Conservation (phyloP, 1,140 invertebrate species). For the Teleogryllus occipitalis region DNA sequence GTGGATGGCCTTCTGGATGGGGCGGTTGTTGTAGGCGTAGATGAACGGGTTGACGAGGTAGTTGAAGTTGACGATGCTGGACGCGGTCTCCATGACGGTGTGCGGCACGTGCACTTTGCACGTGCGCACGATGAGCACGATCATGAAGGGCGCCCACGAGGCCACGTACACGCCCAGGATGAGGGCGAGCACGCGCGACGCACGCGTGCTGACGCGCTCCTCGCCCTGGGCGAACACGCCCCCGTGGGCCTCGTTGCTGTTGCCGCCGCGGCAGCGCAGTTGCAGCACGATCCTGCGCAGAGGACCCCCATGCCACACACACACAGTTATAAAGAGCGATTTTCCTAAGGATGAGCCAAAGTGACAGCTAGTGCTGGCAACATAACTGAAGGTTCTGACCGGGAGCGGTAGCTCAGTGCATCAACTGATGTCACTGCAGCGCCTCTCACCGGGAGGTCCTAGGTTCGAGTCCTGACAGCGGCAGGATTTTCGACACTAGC, state of each 20-base stretch:
- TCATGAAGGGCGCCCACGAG: neutral
- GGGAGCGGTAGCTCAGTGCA: too few species aligned
- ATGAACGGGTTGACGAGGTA: constrained; percentile 12
- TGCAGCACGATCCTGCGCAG: neutral
- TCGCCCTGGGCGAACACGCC: neutral
- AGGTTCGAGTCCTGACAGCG: too few species aligned
- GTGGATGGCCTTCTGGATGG: neutral
- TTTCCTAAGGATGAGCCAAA: too few species aligned
- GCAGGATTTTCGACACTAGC: too few species aligned
- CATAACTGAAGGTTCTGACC: too few species aligned
- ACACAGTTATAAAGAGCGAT: too few species aligned
- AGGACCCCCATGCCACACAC: too few species aligned
- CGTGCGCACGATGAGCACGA: neutral
- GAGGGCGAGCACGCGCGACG: neutral
- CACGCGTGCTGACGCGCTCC: neutral
- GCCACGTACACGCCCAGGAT: neutral
- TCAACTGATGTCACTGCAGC: too few species aligned
- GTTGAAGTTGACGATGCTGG: neutral
- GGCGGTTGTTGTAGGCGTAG: neutral
- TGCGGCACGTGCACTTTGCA: neutral
- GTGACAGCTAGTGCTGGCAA: too few species aligned
- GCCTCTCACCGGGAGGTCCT: too few species aligned
- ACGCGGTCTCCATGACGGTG: neutral
- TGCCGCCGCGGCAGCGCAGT: neutral
- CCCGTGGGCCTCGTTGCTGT: neutral